A percentile compares a stretch with the other conserved stretches of the same genome.
Evolutionary conservation across 2,113 vertebrate species (phyloP).

Genomic region (Eurypyga helias): DNA sequence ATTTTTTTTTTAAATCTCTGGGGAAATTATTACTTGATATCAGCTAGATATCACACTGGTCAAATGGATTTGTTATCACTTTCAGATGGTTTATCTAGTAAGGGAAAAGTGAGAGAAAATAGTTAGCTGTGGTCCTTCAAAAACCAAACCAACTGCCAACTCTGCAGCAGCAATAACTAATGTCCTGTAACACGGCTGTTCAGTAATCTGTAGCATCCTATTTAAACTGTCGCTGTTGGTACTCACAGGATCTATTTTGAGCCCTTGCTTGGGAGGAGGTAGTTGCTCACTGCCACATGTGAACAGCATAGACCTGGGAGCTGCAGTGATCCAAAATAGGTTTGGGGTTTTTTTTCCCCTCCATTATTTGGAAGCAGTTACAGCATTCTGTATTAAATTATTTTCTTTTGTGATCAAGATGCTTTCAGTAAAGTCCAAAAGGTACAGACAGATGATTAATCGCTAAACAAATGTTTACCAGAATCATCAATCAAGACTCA

Average conservation of each 20-base stretch:
- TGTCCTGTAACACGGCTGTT: neutral
- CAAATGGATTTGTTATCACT: neutral
- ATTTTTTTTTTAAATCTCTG: neutral
- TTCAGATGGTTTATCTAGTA: neutral
- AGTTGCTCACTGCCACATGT: rapidly evolving
- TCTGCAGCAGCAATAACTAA: neutral
- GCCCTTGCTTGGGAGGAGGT: neutral
- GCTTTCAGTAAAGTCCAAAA: neutral
- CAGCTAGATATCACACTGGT: neutral
- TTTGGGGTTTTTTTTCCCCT: neutral
- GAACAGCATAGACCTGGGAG: neutral
- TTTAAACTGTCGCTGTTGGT: neutral
- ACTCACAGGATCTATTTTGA: neutral
- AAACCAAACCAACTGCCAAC: neutral
- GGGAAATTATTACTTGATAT: neutral
- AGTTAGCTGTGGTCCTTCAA: neutral
- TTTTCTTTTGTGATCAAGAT: neutral
- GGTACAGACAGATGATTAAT: neutral
- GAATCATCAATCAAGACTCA: neutral
- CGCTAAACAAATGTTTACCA: neutral
- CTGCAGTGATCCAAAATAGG: neutral
- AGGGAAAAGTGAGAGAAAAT: neutral
- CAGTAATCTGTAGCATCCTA: neutral
- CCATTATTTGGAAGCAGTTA: neutral
- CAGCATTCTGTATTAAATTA: neutral